A percentile compares a stretch with the other conserved stretches of the same genome.
phyloP scores from a whole-genome alignment of 2,888 invertebrate genomes.

The Agrenia bidenticulata region DNA sequence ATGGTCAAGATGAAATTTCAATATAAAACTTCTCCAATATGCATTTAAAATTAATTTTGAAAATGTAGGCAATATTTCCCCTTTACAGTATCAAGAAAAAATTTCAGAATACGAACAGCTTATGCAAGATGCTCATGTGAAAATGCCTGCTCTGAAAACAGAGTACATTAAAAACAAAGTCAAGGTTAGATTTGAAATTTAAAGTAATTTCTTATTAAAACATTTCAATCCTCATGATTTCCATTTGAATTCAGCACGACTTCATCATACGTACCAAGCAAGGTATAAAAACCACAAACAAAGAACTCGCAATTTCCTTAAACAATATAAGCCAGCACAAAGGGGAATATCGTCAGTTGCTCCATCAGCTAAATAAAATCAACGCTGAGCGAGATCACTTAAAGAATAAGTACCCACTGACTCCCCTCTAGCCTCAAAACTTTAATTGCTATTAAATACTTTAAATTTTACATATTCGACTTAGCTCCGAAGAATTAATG shows the following conservation, averaged over 20 bases:
- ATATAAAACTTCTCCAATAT: too few relatives aligned
- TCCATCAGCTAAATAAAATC: slow-evolving; percentile 22
- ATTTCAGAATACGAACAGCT: slow-evolving; percentile 30
- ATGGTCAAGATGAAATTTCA: slow-evolving; percentile 15
- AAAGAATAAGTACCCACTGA: slow-evolving; percentile 22
- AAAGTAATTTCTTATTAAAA: background rate
- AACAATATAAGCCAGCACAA: slow-evolving; percentile 22
- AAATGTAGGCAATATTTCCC: background rate
- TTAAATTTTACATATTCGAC: too few relatives aligned
- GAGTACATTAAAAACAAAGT: slow-evolving; percentile 1
- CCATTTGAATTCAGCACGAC: slow-evolving; percentile 20
- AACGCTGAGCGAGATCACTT: slow-evolving; percentile 35
- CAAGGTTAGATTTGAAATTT: slow-evolving; percentile 1
- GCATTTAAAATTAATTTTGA: too few relatives aligned
- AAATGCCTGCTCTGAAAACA: slow-evolving; percentile 32
- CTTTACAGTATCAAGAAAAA: slow-evolving; percentile 25
- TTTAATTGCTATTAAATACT: too few relatives aligned
- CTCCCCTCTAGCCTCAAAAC: too few relatives aligned
- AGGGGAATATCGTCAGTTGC: slow-evolving; percentile 32
- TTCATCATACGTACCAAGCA: slow-evolving; percentile 34
- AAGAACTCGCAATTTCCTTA: slow-evolving; percentile 30
- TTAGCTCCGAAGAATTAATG: slow-evolving; percentile 28
- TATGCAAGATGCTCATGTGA: slow-evolving; percentile 35
- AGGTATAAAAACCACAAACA: slow-evolving; percentile 37
- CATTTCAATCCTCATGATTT: background rate